Evolutionary conservation across 2,888 invertebrate genomes (phyloP), one percentile per base, ranked within the genome.

Genomic region (Spilosoma lubricipeda): DNA sequence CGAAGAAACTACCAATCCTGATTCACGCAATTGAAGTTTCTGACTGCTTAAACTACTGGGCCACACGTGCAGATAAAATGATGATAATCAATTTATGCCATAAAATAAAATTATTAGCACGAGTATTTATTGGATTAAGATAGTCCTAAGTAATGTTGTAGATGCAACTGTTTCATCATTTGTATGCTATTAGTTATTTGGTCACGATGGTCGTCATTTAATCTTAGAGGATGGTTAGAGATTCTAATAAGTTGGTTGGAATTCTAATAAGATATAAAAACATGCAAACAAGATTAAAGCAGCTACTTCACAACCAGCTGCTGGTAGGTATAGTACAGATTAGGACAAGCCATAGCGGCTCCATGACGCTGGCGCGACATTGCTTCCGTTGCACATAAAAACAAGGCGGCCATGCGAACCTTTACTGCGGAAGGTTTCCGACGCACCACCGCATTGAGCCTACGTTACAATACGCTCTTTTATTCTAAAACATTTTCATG

Each of bases 341-440:
- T 75, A 77, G 18, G 48, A 52, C 45, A 36, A 42, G 45, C 77
- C n/a, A 76, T 64, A 59, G 82, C 75, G 83, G 80, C 80, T 82
- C 56, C 30, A 64, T 67, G 67, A 56, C 72, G 80, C 75, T 87
- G 88, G 87, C 88, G 87, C 88, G 86, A 85, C 84, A 76, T 78
- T 79, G 76, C 82, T 87, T 88, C 89, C 89, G 89, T 82, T 70
- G 82, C 75, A 83, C 78, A 85, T 83, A 86, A 87, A 87, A 87
- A 87, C 87, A 88, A 87, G 84, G 85, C 85, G 76, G 82, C 85
- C 81, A 84, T 78, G 85, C 82, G 87, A 86, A 85, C 87, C 87
- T 87, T 88, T 86, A 88, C 83, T 83, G 87, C 87, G 79, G 68
- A 81, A 85, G 86, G 85, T 82, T 88, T 85, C 85, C 86, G 86